Conservation (phyloP, 2,113 vertebrate genomes). For the Actinemys pallida region DNA sequence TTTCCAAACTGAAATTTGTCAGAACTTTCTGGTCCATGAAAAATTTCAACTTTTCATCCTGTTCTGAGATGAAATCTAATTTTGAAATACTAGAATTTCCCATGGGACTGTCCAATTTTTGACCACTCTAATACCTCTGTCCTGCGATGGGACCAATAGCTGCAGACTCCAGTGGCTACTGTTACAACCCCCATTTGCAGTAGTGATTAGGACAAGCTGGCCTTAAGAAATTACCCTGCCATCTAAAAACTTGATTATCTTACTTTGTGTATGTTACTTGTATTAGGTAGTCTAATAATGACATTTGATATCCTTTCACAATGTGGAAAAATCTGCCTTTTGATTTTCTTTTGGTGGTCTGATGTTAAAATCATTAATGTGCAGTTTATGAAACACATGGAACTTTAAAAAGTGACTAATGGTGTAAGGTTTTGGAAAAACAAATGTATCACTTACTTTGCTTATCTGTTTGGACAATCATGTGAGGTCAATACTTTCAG, state of each 20-base stretch:
- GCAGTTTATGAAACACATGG: not conserved
- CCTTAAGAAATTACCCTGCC: not conserved
- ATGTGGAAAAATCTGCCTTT: not conserved
- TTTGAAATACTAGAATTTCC: not conserved
- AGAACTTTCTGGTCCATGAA: not conserved
- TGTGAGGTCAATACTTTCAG: not conserved
- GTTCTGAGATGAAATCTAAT: not conserved
- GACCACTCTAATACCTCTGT: not conserved
- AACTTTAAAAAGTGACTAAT: not conserved
- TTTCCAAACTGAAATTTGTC: not conserved
- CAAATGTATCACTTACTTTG: too few species aligned
- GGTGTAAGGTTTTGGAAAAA: fast-evolving
- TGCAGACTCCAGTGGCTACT: not conserved
- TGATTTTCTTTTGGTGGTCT: not conserved
- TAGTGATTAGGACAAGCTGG: not conserved
- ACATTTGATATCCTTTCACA: not conserved
- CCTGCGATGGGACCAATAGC: not conserved
- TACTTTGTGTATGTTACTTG: not conserved
- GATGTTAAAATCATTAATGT: not conserved
- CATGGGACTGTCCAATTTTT: not conserved
- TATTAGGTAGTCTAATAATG: not conserved
- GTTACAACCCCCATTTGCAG: too few species aligned
- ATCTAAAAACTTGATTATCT: not conserved
- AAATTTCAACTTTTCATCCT: not conserved
- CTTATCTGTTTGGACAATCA: not conserved